Percentiles rank a stretch among this genome's conserved stretches.
These are phyloP conservation scores for Oncorhynchus gorbuscha DNA, from an alignment of 2,113 vertebrate genomes.

Conservation along the genomic window DNA sequence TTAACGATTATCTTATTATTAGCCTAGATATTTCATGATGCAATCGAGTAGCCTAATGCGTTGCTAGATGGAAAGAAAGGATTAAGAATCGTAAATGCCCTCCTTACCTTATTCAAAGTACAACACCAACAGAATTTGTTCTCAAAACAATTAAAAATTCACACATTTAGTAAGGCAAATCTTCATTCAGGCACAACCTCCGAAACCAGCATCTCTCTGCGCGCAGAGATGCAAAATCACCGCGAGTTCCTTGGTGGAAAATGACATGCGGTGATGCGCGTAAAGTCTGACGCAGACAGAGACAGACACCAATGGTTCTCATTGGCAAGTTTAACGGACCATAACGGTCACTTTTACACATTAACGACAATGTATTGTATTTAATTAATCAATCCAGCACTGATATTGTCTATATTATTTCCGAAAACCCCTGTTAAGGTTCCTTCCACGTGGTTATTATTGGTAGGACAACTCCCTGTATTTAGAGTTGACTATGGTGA, in stretches of 20 bases:
- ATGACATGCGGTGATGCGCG: constrained; percentile 53
- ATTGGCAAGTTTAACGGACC: constrained; percentile 36
- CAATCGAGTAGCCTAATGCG: not conserved
- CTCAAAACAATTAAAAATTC: not conserved
- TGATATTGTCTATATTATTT: not conserved
- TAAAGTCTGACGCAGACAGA: constrained; percentile 68
- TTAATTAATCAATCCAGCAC: not conserved
- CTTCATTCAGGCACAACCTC: constrained; percentile 46
- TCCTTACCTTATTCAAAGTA: constrained; percentile 45
- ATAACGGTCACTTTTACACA: constrained; percentile 35
- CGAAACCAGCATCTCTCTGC: constrained; percentile 48
- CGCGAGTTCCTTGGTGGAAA: constrained; percentile 35
- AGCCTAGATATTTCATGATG: not conserved
- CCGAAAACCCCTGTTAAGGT: not conserved
- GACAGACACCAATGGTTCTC: constrained; percentile 29
- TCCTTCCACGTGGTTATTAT: constrained; percentile 51
- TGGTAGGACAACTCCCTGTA: constrained; percentile 25
- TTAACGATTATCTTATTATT: not conserved
- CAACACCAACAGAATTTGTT: not conserved
- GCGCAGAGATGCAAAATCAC: constrained; percentile 49
- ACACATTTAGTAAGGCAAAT: not conserved
- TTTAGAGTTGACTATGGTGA: constrained; percentile 60
- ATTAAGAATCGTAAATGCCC: not conserved
- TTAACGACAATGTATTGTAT: not conserved
- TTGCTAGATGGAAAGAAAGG: not conserved